These are phyloP conservation scores for Halcyon smyrnensis DNA, from an alignment of 2,797 vertebrate genomes.

Conservation along the genomic window DNA sequence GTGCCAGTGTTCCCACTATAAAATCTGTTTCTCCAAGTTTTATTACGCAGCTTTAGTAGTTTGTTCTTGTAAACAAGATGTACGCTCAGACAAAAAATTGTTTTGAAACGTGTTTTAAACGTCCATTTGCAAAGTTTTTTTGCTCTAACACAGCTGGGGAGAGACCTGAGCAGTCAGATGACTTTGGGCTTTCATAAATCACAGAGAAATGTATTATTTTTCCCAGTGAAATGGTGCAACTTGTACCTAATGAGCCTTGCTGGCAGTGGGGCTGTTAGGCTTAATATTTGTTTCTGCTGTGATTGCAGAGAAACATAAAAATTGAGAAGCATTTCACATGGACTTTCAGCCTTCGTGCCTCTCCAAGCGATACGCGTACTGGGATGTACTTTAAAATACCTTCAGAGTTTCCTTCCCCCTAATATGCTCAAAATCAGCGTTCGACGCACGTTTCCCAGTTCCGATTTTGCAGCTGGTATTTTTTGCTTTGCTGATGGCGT, in stretches of 20 bases:
- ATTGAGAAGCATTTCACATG: not conserved
- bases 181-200: slow-evolving; percentile 13
- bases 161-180: slow-evolving; percentile 2
- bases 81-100: not conserved
- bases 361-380: not conserved
- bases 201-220: slow-evolving; percentile 24
- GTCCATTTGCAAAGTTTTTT: not conserved
- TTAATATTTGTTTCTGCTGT: slow-evolving; percentile 1
- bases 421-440: not conserved
- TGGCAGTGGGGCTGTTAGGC: not conserved
- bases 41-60: slow-evolving; percentile 4
- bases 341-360: not conserved
- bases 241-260: slow-evolving; percentile 26
- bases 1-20: slow-evolving; percentile 49
- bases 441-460: not conserved
- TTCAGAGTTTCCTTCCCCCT: not conserved
- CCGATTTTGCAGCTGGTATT: not conserved
- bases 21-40: slow-evolving; percentile 31
- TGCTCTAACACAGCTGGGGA: not conserved
- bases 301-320: not conserved
- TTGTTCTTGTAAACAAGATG: slow-evolving; percentile 50
- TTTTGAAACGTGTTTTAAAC: slow-evolving; percentile 18
- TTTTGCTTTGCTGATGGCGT: not conserved
- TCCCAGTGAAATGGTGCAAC: slow-evolving; percentile 27
- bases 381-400: not conserved